phyloP scores from a whole-genome alignment of 2,797 vertebrate species.

The Champsocephalus gunnari region DNA sequence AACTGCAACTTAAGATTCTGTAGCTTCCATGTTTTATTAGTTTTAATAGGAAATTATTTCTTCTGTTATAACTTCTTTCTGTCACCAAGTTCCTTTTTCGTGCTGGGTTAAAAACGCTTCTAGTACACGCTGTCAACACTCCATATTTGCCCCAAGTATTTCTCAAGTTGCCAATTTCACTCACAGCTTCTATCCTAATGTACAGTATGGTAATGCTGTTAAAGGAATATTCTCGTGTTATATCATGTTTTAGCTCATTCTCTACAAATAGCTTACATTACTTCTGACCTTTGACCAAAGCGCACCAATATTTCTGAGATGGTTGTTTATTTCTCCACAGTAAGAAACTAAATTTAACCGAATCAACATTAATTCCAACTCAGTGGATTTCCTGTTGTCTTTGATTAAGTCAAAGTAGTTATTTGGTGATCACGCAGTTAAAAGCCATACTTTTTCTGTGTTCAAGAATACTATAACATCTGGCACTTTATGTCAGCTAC shows the following conservation, averaged over 20 bases:
- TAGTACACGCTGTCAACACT: slow-evolving; percentile 56
- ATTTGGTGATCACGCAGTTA: not conserved
- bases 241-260: slow-evolving; percentile 25
- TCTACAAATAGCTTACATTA: slow-evolving; percentile 25
- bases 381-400: slow-evolving; percentile 15
- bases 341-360: slow-evolving; percentile 19
- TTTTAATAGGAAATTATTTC: slow-evolving; percentile 44
- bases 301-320: slow-evolving; percentile 4
- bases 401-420: not conserved
- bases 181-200: slow-evolving; percentile 14
- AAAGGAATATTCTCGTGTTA: slow-evolving; percentile 40
- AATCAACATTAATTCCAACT: not conserved
- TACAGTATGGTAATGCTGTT: slow-evolving; percentile 27
- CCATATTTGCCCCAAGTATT: slow-evolving; percentile 52
- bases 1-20: slow-evolving; percentile 41
- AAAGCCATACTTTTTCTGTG: not conserved
- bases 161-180: slow-evolving; percentile 64
- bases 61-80: slow-evolving; percentile 18
- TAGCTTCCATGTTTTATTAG: slow-evolving; percentile 43
- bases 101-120: slow-evolving; percentile 49
- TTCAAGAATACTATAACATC: not conserved
- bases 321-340: slow-evolving; percentile 13
- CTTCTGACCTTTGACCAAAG: slow-evolving; percentile 22
- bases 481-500: not conserved
- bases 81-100: slow-evolving; percentile 43